Conservation (phyloP, 92 coral and sea anemone species). For the Galaxea fascicularis region DNA sequence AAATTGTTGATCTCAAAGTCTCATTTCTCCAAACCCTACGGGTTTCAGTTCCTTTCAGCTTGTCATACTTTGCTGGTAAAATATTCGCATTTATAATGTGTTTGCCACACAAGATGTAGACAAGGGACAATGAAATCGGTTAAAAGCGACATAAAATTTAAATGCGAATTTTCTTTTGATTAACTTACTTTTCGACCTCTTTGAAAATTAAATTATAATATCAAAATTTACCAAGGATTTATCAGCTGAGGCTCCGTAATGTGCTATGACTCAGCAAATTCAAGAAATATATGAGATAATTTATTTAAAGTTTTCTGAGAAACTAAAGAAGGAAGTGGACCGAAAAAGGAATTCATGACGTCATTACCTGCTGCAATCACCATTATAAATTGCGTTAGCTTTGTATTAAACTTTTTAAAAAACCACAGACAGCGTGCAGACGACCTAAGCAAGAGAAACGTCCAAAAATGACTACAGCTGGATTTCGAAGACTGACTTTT, state of each 20-base stretch:
- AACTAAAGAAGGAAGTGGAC: background rate
- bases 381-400: slow-evolving; percentile 39
- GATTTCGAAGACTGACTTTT: slow-evolving; percentile 21
- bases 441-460: background rate
- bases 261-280: slow-evolving; percentile 16
- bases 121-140: background rate
- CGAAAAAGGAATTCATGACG: background rate
- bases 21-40: background rate
- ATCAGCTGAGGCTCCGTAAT: background rate
- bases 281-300: background rate
- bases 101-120: too few relatives aligned
- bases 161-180: background rate
- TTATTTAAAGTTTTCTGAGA: background rate
- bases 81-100: too few relatives aligned
- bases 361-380: slow-evolving; percentile 30
- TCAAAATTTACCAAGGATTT: background rate
- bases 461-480: slow-evolving; percentile 43
- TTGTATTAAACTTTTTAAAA: background rate
- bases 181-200: background rate
- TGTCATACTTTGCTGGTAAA: background rate
- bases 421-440: background rate
- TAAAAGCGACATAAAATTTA: background rate
- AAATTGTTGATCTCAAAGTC: background rate
- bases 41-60: slow-evolving; percentile 28
- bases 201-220: background rate